phyloP scores from a whole-genome alignment of 2,797 vertebrate genomes.

The Poeciliopsis gracilis region DNA sequence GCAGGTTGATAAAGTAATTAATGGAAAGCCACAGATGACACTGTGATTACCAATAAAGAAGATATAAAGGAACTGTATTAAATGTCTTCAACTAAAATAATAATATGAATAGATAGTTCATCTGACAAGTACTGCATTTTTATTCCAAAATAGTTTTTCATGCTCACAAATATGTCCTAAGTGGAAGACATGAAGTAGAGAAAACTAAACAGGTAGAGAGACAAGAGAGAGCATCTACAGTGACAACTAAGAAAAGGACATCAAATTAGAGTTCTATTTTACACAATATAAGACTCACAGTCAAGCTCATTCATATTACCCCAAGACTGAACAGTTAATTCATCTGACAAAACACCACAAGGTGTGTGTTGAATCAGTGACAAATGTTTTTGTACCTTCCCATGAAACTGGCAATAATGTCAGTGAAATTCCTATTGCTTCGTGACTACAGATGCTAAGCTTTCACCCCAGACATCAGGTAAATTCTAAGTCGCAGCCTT shows the following conservation, averaged over 20 bases:
- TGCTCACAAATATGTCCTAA: not conserved
- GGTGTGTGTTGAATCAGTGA: conserved; percentile 54
- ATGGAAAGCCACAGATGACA: not conserved
- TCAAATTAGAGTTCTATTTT: not conserved
- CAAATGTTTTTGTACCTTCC: conserved; percentile 62
- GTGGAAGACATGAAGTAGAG: not conserved
- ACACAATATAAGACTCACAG: not conserved
- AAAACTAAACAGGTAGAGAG: not conserved
- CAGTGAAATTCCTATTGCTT: conserved; percentile 47
- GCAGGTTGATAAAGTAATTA: not conserved
- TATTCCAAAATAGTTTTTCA: not conserved
- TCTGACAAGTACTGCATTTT: not conserved
- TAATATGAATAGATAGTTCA: not conserved
- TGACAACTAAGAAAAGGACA: not conserved
- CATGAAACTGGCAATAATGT: conserved; percentile 54
- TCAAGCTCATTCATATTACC: not conserved
- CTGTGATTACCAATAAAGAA: not conserved
- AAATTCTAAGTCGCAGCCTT: not conserved
- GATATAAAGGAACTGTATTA: not conserved
- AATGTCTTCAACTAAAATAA: not conserved
- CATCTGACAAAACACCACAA: conserved; percentile 57
- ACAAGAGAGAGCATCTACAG: not conserved
- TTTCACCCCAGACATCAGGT: conserved; percentile 22
- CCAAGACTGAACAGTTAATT: conserved; percentile 29
- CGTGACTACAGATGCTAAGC: conserved; percentile 39